Conservation (phyloP, 2,797 vertebrate species). For the Neosalanx taihuensis region DNA sequence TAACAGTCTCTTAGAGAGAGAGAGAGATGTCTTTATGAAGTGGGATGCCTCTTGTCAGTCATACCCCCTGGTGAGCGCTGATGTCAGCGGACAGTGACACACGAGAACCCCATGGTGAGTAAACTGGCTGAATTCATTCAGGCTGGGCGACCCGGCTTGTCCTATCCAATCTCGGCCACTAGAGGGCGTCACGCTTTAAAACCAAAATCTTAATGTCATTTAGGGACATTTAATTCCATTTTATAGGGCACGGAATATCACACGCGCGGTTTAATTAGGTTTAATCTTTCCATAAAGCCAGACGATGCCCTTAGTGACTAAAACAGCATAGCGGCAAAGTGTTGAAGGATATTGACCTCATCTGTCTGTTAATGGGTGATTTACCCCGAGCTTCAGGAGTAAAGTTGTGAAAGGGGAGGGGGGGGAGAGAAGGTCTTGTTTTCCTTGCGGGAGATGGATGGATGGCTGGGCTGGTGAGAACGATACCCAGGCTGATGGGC, state of each 20-base stretch:
- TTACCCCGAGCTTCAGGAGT: slow-evolving; percentile 58
- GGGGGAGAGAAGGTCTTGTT: slow-evolving; percentile 46
- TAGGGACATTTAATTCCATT: not conserved
- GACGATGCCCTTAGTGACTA: not conserved
- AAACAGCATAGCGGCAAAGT: slow-evolving; percentile 27
- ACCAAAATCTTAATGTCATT: not conserved
- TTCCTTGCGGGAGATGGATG: slow-evolving; percentile 39
- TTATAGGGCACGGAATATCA: not conserved
- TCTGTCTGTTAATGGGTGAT: slow-evolving; percentile 60
- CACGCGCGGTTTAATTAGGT: not conserved
- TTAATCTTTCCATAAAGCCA: not conserved
- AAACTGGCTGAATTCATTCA: not conserved
- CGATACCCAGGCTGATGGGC: slow-evolving; percentile 13
- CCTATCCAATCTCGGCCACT: not conserved
- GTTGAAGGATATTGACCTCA: slow-evolving; percentile 57
- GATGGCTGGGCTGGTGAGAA: slow-evolving; percentile 31
- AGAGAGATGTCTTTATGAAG: not conserved
- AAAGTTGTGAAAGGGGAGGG: slow-evolving; percentile 57
- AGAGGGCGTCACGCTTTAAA: not conserved
- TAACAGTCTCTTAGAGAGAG: not conserved
- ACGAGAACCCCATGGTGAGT: not conserved
- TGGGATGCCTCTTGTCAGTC: not conserved
- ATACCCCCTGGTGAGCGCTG: not conserved
- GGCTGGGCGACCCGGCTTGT: not conserved
- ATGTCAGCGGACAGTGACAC: not conserved